A percentile compares a stretch with the other conserved stretches of the same genome.
Evolutionary conservation across 2,888 invertebrate genomes (phyloP).

Genomic region (Meganola albula): DNA sequence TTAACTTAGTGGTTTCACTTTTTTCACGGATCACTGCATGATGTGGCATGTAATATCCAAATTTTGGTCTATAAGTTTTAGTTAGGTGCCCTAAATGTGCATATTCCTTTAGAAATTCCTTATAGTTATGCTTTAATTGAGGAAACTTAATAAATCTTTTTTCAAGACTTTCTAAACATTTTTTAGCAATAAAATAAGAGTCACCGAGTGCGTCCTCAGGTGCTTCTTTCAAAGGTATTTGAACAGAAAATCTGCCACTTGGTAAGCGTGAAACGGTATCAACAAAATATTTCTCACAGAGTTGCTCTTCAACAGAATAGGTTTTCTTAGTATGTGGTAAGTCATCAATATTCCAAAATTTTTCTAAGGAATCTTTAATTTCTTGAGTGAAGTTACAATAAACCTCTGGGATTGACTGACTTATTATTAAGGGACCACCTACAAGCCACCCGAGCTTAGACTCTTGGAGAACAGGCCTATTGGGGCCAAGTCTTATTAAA

Average conservation of each 20-base stretch:
- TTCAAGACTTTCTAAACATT: slow-evolving; percentile 2
- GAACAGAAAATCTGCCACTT: slow-evolving; percentile 4
- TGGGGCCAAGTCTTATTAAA: slow-evolving; percentile 4
- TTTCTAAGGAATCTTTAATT: slow-evolving; percentile 5
- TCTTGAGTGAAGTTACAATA: slow-evolving; percentile 6
- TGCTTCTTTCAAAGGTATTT: neutral
- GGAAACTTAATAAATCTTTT: slow-evolving; percentile 1
- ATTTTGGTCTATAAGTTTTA: slow-evolving; percentile 1
- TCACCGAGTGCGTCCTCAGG: slow-evolving; percentile 1
- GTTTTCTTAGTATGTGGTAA: neutral
- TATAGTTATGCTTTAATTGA: slow-evolving; percentile 1
- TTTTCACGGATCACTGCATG: no score
- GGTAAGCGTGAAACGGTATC: neutral
- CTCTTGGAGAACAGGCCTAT: slow-evolving; percentile 5
- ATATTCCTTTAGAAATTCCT: neutral
- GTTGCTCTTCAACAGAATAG: slow-evolving; percentile 1
- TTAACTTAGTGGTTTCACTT: no score
- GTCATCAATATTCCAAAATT: slow-evolving; percentile 7
- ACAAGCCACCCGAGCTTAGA: slow-evolving; percentile 7
- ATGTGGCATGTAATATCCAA: slow-evolving; percentile 8
- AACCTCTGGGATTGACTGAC: neutral
- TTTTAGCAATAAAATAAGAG: slow-evolving; percentile 1
- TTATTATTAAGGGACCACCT: neutral
- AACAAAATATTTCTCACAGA: slow-evolving; percentile 2
- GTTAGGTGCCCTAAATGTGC: no score